phyloP scores from a whole-genome alignment of 2,888 invertebrate species.

The Hartigia nigra region DNA sequence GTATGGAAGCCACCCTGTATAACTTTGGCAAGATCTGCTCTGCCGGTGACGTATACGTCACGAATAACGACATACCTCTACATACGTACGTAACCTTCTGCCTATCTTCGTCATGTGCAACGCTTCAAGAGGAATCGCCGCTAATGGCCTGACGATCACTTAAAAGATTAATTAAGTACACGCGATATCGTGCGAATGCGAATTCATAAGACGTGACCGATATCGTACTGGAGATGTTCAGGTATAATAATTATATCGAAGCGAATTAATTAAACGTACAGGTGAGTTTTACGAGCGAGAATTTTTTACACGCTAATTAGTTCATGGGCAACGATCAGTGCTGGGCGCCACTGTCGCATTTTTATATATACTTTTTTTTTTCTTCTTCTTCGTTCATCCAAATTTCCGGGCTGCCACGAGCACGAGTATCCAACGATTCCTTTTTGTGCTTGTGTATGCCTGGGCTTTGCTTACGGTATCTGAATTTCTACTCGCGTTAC shows the following conservation, averaged over 20 bases:
- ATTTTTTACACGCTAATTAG: not conserved
- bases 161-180: not conserved
- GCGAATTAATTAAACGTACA: too few relatives aligned
- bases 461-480: too few relatives aligned
- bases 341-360: too few relatives aligned
- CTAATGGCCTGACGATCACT: not conserved
- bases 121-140: not conserved
- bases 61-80: not conserved
- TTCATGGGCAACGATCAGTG: too few relatives aligned
- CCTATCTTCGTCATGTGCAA: not conserved
- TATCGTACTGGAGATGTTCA: too few relatives aligned
- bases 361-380: too few relatives aligned
- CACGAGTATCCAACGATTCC: not conserved
- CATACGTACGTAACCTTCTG: too few relatives aligned
- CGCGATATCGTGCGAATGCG: too few relatives aligned
- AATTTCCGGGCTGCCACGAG: not conserved
- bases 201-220: too few relatives aligned
- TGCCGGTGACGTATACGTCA: not conserved
- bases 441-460: not conserved
- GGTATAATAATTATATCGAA: not conserved
- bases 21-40: not conserved
- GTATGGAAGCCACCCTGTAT: slow-evolving; percentile 2
- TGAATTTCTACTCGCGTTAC: not conserved
- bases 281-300: not conserved
- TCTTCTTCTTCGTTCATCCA: too few relatives aligned